phyloP scores from a whole-genome alignment of 2,888 invertebrate species.

The Morpho deidamia region DNA sequence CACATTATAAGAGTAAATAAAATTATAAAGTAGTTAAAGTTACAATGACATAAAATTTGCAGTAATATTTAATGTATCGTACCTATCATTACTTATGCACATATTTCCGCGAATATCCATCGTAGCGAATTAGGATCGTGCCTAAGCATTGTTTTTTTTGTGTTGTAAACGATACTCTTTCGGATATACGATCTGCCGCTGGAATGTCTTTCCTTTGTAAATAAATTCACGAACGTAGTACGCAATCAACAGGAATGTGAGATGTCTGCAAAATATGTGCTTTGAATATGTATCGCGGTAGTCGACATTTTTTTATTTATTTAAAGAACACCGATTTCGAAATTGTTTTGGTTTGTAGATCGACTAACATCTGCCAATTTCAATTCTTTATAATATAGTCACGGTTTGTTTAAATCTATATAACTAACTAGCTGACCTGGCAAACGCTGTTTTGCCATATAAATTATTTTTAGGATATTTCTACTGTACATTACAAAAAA shows the following conservation, averaged over 20 bases:
- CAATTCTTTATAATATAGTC: no score
- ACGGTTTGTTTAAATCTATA: no score
- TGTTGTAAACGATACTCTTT: conserved; percentile 39
- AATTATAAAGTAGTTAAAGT: no score
- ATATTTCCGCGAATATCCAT: conserved; percentile 8
- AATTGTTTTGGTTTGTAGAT: neutral
- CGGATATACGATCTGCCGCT: conserved; percentile 48
- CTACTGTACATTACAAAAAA: no score
- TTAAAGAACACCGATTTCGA: neutral
- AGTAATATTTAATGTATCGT: neutral
- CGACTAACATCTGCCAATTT: neutral
- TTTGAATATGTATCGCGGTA: conserved; percentile 13
- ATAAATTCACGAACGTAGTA: conserved; percentile 45
- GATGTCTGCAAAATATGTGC: conserved; percentile 39
- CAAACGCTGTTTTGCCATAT: no score
- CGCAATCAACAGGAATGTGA: conserved; percentile 48
- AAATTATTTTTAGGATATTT: no score
- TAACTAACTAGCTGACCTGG: no score
- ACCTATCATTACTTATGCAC: neutral
- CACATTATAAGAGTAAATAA: no score
- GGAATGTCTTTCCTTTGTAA: conserved; percentile 54
- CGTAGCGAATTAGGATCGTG: conserved; percentile 8
- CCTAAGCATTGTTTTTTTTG: conserved; percentile 27
- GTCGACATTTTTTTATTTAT: conserved; percentile 6
- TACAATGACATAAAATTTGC: no score